phyloP scores from a whole-genome alignment of 2,113 vertebrate genomes.

The Heliornis fulica region DNA sequence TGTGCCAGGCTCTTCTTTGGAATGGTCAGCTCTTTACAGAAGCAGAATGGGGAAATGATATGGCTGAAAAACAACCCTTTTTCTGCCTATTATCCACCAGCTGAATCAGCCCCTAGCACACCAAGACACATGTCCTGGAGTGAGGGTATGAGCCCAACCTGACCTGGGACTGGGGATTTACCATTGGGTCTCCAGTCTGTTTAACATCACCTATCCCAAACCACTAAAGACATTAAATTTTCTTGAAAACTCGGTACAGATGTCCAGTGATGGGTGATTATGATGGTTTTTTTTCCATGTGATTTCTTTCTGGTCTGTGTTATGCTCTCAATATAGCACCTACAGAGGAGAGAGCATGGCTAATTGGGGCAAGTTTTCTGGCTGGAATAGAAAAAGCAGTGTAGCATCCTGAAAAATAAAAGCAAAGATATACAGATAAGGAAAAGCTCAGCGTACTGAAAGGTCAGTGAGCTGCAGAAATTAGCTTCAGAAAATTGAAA shows the following conservation, averaged over 20 bases:
- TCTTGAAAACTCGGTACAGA: background rate
- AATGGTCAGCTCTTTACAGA: background rate
- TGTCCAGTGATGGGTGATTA: background rate
- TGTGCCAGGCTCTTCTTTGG: background rate
- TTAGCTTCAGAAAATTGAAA: conserved; percentile 25
- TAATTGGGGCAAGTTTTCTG: conserved; percentile 62
- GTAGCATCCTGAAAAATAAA: conserved; percentile 77
- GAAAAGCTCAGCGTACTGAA: conserved; percentile 4
- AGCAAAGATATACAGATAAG: conserved; percentile 65
- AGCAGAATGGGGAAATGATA: background rate
- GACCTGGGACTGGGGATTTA: background rate
- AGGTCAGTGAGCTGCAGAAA: conserved; percentile 25
- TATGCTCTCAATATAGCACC: conserved; percentile 17
- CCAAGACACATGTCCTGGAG: rapidly evolving
- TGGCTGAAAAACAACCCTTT: background rate
- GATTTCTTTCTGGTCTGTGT: background rate
- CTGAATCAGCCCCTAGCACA: background rate
- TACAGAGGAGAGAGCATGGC: conserved; percentile 74
- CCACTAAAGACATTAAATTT: background rate
- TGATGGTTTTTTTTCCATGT: background rate
- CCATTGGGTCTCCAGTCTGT: background rate
- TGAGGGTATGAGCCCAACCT: background rate
- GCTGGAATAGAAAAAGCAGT: conserved; percentile 70
- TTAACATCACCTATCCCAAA: background rate
- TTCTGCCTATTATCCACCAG: background rate